These are phyloP conservation scores for Strigamia transsilvanica DNA, from an alignment of 2,888 invertebrate species.

Conservation along the genomic window DNA sequence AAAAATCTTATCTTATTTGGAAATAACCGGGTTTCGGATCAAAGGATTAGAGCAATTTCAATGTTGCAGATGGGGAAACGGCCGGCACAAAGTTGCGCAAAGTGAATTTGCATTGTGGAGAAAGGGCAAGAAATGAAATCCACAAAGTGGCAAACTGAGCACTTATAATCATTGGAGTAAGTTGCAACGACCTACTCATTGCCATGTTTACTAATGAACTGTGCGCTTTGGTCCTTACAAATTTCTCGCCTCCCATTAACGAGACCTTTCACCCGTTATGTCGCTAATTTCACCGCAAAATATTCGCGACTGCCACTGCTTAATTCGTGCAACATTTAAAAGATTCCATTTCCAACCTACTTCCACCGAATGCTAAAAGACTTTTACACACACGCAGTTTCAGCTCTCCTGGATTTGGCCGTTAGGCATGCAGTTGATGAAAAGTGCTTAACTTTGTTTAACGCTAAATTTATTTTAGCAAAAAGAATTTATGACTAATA, in stretches of 20 bases:
- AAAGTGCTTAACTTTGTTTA: background rate
- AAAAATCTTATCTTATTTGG: background rate
- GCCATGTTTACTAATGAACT: slow-evolving; percentile 8
- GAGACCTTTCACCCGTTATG: slow-evolving; percentile 2
- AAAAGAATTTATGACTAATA: background rate
- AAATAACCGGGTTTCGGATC: background rate
- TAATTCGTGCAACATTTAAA: slow-evolving; percentile 22
- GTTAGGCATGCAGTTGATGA: background rate
- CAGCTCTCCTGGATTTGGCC: background rate
- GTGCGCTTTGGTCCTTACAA: slow-evolving; percentile 8
- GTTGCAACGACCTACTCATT: background rate
- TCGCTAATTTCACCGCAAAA: slow-evolving; percentile 11
- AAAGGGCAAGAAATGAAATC: slow-evolving; percentile 2
- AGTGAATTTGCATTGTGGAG: background rate
- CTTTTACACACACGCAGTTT: background rate
- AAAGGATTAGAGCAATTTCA: background rate
- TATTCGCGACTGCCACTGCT: slow-evolving; percentile 19
- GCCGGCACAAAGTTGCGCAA: background rate
- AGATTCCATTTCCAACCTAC: slow-evolving; percentile 12
- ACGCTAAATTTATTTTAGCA: background rate
- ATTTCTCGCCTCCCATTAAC: slow-evolving; percentile 3
- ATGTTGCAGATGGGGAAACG: background rate
- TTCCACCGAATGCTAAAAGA: slow-evolving; percentile 11
- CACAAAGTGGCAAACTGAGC: background rate
- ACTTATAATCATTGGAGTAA: slow-evolving; percentile 8